phyloP scores from a whole-genome alignment of 2,888 invertebrate species.

The Scaeva pyrastri region DNA sequence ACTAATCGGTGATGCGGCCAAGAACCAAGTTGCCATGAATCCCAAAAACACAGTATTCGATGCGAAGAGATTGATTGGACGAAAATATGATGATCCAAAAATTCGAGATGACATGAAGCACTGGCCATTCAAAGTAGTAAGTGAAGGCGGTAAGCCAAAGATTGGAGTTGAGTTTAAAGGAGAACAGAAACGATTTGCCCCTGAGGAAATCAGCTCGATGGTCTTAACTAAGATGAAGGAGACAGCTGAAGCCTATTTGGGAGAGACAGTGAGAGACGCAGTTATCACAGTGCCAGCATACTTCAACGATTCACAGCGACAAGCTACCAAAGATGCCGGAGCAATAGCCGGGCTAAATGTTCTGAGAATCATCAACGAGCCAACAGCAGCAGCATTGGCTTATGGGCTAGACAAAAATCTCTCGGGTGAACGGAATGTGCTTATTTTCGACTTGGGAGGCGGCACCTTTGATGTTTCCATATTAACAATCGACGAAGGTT shows the following conservation, averaged over 20 bases:
- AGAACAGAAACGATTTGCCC: slow-evolving; percentile 94
- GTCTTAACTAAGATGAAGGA: slow-evolving; percentile 97
- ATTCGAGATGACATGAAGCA: slow-evolving; percentile 97
- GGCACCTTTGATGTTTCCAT: slow-evolving; percentile 98
- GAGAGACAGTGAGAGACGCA: slow-evolving; percentile 91
- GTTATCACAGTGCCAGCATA: slow-evolving; percentile 96
- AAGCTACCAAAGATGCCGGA: slow-evolving; percentile 97
- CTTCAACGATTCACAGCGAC: slow-evolving; percentile 94
- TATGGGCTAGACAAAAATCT: slow-evolving; percentile 95
- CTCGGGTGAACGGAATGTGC: slow-evolving; percentile 91
- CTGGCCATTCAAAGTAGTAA: slow-evolving; percentile 96
- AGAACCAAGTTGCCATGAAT: slow-evolving; percentile 93
- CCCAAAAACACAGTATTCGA: slow-evolving; percentile 95
- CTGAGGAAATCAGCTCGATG: slow-evolving; percentile 96
- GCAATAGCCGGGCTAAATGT: slow-evolving; percentile 95
- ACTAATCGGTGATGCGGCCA: slow-evolving; percentile 85
- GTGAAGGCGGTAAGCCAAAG: slow-evolving; percentile 91
- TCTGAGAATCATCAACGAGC: slow-evolving; percentile 95
- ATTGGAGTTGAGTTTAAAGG: slow-evolving; percentile 94
- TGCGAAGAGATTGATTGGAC: slow-evolving; percentile 95
- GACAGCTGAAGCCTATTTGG: slow-evolving; percentile 94
- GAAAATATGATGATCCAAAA: slow-evolving; percentile 93
- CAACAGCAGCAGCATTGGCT: slow-evolving; percentile 95
- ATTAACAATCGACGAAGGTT: slow-evolving; percentile 90
- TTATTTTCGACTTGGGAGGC: slow-evolving; percentile 88